Conservation (phyloP, 2,888 invertebrate species). For the Stenurella melanura region DNA sequence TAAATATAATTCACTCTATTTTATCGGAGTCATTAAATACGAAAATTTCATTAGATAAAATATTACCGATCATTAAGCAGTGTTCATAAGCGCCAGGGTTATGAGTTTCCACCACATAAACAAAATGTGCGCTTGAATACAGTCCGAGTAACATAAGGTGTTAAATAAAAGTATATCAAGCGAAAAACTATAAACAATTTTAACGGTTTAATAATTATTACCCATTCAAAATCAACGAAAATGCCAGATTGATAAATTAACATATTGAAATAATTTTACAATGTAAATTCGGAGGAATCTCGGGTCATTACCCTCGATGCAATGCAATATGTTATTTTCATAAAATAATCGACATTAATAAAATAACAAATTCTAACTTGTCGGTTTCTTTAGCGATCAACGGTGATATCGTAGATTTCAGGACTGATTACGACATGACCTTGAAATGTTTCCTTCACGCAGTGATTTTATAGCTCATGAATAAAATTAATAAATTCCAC, state of each 20-base stretch:
- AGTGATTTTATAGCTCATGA: no score
- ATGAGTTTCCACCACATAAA: no score
- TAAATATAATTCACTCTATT: neutral
- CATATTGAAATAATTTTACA: slow-evolving; percentile 16
- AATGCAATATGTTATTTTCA: neutral
- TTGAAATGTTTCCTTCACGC: no score
- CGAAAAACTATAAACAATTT: neutral
- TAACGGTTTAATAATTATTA: slow-evolving; percentile 22
- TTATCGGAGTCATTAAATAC: neutral
- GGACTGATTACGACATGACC: no score
- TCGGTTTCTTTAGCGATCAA: no score
- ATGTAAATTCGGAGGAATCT: slow-evolving; percentile 5
- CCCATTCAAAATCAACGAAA: slow-evolving; percentile 24
- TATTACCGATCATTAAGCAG: slow-evolving; percentile 6
- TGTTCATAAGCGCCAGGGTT: neutral
- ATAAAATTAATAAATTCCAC: no score
- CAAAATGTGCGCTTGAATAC: neutral
- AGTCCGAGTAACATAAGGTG: neutral
- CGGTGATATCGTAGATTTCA: no score
- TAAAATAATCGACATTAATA: neutral
- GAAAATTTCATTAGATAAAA: neutral
- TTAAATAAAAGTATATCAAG: slow-evolving; percentile 12
- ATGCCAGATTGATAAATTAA: slow-evolving; percentile 19
- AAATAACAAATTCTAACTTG: no score
- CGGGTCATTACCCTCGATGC: slow-evolving; percentile 8